Evolutionary conservation across 1,140 invertebrate species (phyloP), one percentile per base, ranked within the genome.

Genomic region (Stegodyphus dumicola): DNA sequence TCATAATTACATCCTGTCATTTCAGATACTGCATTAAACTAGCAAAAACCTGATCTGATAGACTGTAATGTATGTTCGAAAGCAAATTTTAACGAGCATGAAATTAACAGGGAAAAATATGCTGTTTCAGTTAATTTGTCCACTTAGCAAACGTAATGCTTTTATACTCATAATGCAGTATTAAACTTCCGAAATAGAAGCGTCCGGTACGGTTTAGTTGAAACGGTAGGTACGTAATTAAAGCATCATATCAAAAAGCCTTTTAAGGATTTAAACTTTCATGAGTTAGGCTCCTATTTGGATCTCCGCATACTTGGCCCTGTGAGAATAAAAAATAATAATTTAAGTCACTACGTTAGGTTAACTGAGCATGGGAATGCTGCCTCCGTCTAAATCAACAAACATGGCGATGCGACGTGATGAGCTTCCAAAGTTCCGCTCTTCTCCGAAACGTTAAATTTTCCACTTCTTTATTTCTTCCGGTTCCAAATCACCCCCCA

Each of bases 241-340:
- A 85, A 85, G 77, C 65, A 77, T 60, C 73, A 60, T 56, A 85
- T 85, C 81, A 76, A 85, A 84, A 81, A 81, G 79, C 79, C 33
- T 80, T 80, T 80, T 65, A 53, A 80, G 51, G 56, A n/a, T 78
- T 78, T 78, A 64, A 78, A 73, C 67, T 79, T 79, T 79, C 77
- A 33, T 17, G 66, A 79, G 77, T 54, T 33, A 67, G 48, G 53
- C 52, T 69, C 33, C 52, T 54, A 6, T n/a, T 17, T 67, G 17
- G 77, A 79, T 79, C 66, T 13, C 15, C 64, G 33, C 53, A 11
- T 65, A 18, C 33, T 9, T 52, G 33, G 54, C 66, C 67, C 67
- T 60, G 49, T 33, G 71, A 74, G 73, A 85, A 60, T 69, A 85
- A 85, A 76, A 77, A 85, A 85, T 60, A 49, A 17, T 18, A 64